These are phyloP conservation scores for Trichonephila clavipes DNA, from an alignment of 1,140 invertebrate species.

Conservation along the genomic window DNA sequence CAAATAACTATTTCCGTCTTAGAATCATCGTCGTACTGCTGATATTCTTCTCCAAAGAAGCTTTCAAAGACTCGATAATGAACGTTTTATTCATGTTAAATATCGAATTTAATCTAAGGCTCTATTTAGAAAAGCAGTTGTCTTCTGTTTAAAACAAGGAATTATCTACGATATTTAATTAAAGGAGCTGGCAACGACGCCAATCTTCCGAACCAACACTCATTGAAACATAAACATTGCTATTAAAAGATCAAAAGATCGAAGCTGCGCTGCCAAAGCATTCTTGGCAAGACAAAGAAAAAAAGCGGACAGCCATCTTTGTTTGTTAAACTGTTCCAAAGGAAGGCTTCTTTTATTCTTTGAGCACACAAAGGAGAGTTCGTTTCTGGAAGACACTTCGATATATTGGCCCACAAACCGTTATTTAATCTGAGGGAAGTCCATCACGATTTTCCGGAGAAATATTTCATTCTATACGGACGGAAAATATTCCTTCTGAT, in stretches of 20 bases:
- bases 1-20: background rate
- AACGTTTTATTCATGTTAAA: background rate
- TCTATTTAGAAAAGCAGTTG: background rate
- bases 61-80: background rate
- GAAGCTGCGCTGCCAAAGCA: background rate
- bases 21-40: background rate
- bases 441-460: background rate
- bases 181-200: background rate
- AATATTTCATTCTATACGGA: background rate
- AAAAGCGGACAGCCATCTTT: background rate
- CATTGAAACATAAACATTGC: slow-evolving; percentile 18
- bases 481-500: background rate
- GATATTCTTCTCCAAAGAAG: background rate
- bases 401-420: background rate
- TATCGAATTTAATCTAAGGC: background rate
- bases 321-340: slow-evolving; percentile 6
- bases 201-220: background rate
- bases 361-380: background rate
- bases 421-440: background rate
- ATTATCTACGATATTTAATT: background rate
- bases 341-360: background rate
- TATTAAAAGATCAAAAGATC: background rate
- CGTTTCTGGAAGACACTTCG: background rate
- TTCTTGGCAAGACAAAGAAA: background rate
- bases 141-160: background rate